Evolutionary conservation across 2,888 invertebrate genomes (phyloP), one percentile per base, ranked within the genome.

Genomic region (Andrena bicolor): DNA sequence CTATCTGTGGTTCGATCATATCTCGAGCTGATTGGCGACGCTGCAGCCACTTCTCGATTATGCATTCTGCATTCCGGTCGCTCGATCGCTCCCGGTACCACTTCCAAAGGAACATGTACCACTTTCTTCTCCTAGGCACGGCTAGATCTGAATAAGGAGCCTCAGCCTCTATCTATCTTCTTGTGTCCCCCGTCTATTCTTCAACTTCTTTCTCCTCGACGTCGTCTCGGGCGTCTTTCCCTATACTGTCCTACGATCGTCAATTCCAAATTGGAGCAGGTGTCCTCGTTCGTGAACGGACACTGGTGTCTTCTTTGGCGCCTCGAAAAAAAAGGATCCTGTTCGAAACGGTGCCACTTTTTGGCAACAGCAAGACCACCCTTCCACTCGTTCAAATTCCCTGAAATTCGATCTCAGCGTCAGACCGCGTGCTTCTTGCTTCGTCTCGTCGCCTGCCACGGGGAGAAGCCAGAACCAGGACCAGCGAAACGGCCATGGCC

Each of bases 401-500:
- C 65, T 74, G 48, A 30, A 58, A 73, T 10, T 66, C 60, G 35
- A 26, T 49, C 61, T 41, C 35, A 61, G 23, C 16, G 53, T 71
- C 23, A n/a, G 13, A 16, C n/a, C 23, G n/a, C 53, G 20, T 56
- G 56, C 69, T 23, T 41, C 35, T 26, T 41, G 58, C n/a, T 53
- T 56, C 35, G 78, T 70, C 79, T 79, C 71, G 80, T 71, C 71
- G 71, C 30, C 64, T 51, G 35, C 4, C 20, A 2, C 16, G 16
- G 16, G 16, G 30, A 13, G n/a, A 1, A 4, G 56, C 69, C 23
- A 35, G 35, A 28, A 6, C 65, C 41, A 26, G 51, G n/a, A 61
- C 23, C 81, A 80, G 66, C 81, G 81, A 80, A 70, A 49, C 82
- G 58, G 63, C 58, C 41, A 41, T 68, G 80, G 80, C 72, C 80